Percentiles rank a stretch among this genome's conserved stretches.
Conservation (phyloP, 1,140 invertebrate genomes). For the Rhizoglyphus robini region DNA sequence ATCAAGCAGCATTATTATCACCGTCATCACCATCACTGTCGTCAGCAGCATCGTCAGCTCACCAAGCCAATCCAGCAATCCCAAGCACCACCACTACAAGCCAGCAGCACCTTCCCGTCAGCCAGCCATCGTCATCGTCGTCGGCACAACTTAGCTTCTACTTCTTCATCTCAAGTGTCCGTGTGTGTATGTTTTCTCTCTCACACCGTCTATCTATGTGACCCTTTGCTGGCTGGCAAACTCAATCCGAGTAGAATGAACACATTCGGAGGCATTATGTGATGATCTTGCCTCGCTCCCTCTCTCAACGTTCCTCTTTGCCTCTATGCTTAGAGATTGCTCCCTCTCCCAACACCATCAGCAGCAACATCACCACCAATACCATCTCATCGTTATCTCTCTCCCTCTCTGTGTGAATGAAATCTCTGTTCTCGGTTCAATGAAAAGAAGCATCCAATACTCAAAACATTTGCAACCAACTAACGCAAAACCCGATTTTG, state of each 20-base stretch:
- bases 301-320: background rate
- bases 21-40: background rate
- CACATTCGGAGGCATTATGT: background rate
- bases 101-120: background rate
- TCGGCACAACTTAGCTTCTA: background rate
- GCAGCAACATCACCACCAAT: background rate
- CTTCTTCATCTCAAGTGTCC: background rate
- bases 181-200: background rate
- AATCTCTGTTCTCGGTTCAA: constrained; percentile 6
- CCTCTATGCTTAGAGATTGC: background rate
- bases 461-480: constrained; percentile 2
- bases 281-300: background rate
- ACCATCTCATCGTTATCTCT: background rate
- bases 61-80: background rate
- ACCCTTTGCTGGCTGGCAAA: background rate
- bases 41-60: background rate
- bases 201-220: too few relatives aligned
- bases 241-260: background rate
- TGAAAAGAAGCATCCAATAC: background rate
- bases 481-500: too few relatives aligned
- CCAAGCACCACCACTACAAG: background rate
- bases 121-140: background rate
- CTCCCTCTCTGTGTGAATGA: background rate
- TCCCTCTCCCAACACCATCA: background rate
- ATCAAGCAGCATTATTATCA: background rate